These are phyloP conservation scores for Megalonaias nervosa DNA, from an alignment of 1,140 invertebrate species.

Conservation along the genomic window DNA sequence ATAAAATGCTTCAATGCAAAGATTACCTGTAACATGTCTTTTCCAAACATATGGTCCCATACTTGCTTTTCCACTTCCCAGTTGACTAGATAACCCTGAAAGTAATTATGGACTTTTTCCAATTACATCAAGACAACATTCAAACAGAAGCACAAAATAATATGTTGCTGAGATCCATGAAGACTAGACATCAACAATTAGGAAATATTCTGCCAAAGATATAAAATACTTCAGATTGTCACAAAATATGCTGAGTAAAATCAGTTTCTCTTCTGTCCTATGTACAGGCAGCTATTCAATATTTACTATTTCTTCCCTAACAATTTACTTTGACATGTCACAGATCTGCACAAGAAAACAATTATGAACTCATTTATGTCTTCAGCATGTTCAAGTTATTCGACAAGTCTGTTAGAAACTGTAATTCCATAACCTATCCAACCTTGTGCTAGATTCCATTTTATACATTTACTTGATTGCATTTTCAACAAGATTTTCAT, in stretches of 20 bases:
- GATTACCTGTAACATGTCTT: conserved; percentile 84
- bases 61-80: conserved; percentile 95
- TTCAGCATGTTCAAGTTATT: too few species aligned
- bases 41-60: conserved; percentile 96
- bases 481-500: not conserved
- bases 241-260: not conserved
- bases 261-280: not conserved
- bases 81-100: conserved; percentile 90
- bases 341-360: too few species aligned
- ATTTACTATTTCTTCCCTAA: too few species aligned
- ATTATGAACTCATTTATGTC: too few species aligned
- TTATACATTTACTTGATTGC: too few species aligned
- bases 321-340: too few species aligned
- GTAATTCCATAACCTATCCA: too few species aligned
- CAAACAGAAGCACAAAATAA: not conserved
- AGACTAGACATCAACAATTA: not conserved
- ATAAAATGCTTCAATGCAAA: too few species aligned
- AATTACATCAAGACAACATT: not conserved
- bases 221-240: not conserved
- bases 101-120: not conserved
- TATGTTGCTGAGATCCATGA: not conserved
- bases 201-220: not conserved
- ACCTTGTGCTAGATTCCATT: too few species aligned
- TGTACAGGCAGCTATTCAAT: not conserved
- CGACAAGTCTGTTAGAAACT: too few species aligned